Base-by-base conservation (phyloP, 2,888 invertebrate species). In the Acrobasis suavella region DNA sequence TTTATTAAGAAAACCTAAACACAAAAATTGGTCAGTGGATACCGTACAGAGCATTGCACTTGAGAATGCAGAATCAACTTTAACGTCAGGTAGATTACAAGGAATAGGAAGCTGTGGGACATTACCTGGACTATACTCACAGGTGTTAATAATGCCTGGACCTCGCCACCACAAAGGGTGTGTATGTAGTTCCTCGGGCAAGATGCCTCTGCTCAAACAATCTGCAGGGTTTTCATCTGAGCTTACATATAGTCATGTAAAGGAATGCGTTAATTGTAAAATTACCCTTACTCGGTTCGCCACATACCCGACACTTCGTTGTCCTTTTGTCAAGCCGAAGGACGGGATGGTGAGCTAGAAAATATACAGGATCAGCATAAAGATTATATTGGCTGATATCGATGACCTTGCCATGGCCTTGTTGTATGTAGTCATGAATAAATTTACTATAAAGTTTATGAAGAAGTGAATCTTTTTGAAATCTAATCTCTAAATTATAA, bases 301-400 rank as follows among this genome's bases (percentile, higher is more conserved):
- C 15, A 61, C 61, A 52, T 61, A 42, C 50, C 16, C 50, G 50
- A n/a, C n/a, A 16, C 16, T 50, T 50, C 1, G 67, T 65, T 46
- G 65, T 65, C n/a, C 50, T 64, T 39, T 58, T 65, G 17, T 68
- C 63, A 38, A 59, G 16, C 9, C 54, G 65, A 9, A 68, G n/a
- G 14, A 69, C 64, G 17, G 67, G 50, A 49, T 67, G 69, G 46
- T 69, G 69, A 2, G 69, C 64, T 10, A 69, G 56, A 58, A 69
- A 69, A 51, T 67, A 69, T 14, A 64, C 64, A 46, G 69, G 69
- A 42, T 66, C 62, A 15, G 9, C 62, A 10, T 51, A 9, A 10
- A 62, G 15, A 58, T 66, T 58, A 55, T 39, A 39, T 10, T 39
- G 39, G 39, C 7, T 39, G 39, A 39, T 39, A 49, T 49, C 14